Evolutionary conservation across 2,113 vertebrate species (phyloP), one percentile per base, ranked within the genome.

Genomic region (Piliocolobus tephrosceles): DNA sequence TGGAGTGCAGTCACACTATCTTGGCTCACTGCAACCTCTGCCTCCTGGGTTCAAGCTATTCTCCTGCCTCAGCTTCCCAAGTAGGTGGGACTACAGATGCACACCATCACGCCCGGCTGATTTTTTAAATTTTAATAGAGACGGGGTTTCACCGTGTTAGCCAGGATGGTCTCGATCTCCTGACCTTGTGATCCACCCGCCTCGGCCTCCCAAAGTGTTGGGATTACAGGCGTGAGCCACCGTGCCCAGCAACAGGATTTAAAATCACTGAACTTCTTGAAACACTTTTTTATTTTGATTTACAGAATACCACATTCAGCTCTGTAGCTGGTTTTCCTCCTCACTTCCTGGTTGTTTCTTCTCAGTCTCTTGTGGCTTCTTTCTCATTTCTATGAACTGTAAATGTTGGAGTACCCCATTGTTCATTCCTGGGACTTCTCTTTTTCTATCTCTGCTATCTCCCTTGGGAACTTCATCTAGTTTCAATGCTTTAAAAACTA

Each of bases 401-500:
- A 43, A 78, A 52, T 72, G 76, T 2, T 91, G 64, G 43, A 72
- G 68, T n/a, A 64, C 22, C 27, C 68, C 45, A 92, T 38, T 40
- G 64, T 10, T 79, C 12, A 79, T 85, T 92, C 38, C 88, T 72
- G 43, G 66, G 14, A 92, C 58, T 75, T 45, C 58, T 91, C 32
- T 80, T 79, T 95, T 86, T 70, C 83, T 86, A 47, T 50, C 76
- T 88, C n/a, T 52, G 43, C 10, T 17, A 3, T 70, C 55, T 81
- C 70, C 68, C 27, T 43, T 83, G 82, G 88, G 57, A 11, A 76
- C 8, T 72, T 81, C 75, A 80, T 57, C 45, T 7, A 76, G 84
- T 70, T 83, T 58, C 32, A 94, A 20, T 17, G 86, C 35, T 96
- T 73, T 87, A 90, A 90, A 92, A 94, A 79, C 38, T 76, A 35